A percentile compares a stretch with the other conserved stretches of the same genome.
Evolutionary conservation across 2,113 vertebrate species (phyloP).

Genomic region (Vulpes vulpes): DNA sequence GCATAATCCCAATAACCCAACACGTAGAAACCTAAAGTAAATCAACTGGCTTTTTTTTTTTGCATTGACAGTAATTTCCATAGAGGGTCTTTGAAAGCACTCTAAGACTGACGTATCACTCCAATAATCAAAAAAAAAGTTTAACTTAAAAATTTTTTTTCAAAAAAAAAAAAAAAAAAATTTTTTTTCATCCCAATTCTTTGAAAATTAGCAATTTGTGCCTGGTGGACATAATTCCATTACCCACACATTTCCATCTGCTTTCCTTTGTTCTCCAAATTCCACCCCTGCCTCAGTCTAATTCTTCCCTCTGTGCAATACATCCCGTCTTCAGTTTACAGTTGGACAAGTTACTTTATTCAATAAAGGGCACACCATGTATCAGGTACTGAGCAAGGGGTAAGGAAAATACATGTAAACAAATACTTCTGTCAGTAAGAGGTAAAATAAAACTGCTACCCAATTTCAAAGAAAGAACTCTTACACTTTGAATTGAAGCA

Average conservation of each 20-base stretch:
- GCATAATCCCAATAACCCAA: conserved; percentile 10
- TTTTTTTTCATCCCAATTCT: background rate
- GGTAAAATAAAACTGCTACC: background rate
- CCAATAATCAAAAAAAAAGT: background rate
- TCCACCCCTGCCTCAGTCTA: background rate
- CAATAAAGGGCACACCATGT: background rate
- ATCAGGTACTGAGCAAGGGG: background rate
- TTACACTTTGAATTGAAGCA: background rate
- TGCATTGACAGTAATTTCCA: conserved; percentile 8
- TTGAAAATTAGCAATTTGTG: conserved; percentile 1
- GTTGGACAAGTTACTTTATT: background rate
- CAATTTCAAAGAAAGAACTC: background rate
- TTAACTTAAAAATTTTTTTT: background rate
- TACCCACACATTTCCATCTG: background rate
- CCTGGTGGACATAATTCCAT: background rate
- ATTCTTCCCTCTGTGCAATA: background rate
- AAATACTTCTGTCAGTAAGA: background rate
- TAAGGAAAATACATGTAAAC: background rate
- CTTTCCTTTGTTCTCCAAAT: background rate
- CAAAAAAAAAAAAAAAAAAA: background rate
- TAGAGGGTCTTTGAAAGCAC: background rate
- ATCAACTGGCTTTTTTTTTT: background rate
- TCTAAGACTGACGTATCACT: background rate
- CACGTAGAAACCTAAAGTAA: conserved; percentile 32
- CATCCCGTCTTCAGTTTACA: background rate